Evolutionary conservation across 1,140 invertebrate genomes (phyloP).

Genomic region (Medauroidea extradentata): DNA sequence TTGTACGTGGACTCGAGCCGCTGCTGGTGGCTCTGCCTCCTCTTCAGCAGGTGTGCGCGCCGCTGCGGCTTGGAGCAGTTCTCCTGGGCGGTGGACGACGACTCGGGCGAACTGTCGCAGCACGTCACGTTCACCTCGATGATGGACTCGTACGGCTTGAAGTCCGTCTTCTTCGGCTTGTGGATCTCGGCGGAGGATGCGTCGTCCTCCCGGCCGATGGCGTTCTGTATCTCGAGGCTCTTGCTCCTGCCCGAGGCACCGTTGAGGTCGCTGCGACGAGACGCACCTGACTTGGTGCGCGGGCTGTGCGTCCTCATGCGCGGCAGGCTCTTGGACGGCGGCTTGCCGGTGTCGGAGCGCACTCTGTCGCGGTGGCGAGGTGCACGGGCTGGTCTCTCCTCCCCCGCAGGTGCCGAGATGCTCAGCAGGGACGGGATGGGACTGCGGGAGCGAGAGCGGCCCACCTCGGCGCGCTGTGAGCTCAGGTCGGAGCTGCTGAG

Average conservation of each 20-base stretch:
- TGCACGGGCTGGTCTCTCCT: not conserved
- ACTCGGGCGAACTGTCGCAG: constrained; percentile 8
- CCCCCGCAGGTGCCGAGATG: not conserved
- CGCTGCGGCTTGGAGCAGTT: not conserved
- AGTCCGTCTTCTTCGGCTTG: not conserved
- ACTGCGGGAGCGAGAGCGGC: constrained; percentile 2
- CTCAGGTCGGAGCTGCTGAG: constrained; percentile 7
- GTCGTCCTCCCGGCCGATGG: not conserved
- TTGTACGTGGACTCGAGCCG: not conserved
- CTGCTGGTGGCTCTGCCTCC: constrained; percentile 5
- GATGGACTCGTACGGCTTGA: constrained; percentile 7
- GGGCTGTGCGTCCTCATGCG: not conserved
- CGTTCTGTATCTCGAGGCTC: not conserved
- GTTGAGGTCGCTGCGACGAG: constrained; percentile 1
- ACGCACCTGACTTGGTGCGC: not conserved
- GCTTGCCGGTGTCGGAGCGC: not conserved
- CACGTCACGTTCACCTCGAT: constrained; percentile 12
- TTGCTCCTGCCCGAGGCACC: not conserved
- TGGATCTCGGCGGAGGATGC: not conserved
- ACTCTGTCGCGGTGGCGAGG: not conserved
- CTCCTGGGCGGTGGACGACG: not conserved
- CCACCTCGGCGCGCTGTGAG: not conserved
- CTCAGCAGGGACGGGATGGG: not conserved
- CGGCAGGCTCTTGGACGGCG: not conserved
- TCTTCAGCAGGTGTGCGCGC: not conserved